Evolutionary conservation across 2,888 invertebrate genomes (phyloP).

Genomic region (Chirona hameri): DNA sequence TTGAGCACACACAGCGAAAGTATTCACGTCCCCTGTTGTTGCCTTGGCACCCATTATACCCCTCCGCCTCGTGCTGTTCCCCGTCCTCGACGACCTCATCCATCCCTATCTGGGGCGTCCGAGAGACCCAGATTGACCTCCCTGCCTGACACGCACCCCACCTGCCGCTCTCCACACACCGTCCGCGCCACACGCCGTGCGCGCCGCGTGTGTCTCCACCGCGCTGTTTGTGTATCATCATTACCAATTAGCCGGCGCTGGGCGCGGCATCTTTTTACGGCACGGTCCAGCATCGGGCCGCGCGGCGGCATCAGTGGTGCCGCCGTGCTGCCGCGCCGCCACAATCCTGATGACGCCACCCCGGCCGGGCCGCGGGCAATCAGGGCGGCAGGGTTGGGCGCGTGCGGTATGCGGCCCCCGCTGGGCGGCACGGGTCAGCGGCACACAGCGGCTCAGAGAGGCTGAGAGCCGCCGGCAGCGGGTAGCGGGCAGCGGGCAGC

Average conservation of each 20-base stretch:
- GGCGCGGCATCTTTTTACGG: neutral
- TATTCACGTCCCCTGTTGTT: too few relatives aligned
- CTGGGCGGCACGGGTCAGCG: neutral
- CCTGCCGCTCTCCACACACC: neutral
- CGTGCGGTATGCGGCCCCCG: neutral
- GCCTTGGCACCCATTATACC: too few relatives aligned
- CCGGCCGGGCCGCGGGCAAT: neutral
- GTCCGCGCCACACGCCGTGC: neutral
- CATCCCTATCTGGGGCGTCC: too few relatives aligned
- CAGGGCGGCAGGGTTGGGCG: neutral
- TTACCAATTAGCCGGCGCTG: neutral
- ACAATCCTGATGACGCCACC: neutral
- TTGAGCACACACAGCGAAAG: too few relatives aligned
- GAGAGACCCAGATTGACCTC: too few relatives aligned
- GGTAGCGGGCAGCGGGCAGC: neutral
- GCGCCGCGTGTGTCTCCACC: neutral
- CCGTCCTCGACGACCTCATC: too few relatives aligned
- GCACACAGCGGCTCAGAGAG: neutral
- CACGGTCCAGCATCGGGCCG: too few relatives aligned
- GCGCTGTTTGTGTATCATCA: slow-evolving; percentile 4
- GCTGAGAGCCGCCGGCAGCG: neutral
- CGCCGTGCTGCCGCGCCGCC: too few relatives aligned
- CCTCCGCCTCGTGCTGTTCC: too few relatives aligned
- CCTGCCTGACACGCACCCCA: neutral
- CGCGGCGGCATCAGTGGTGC: neutral